A percentile compares a stretch with the other conserved stretches of the same genome.
Conservation (phyloP, 2,113 vertebrate species). For the Callocephalon fimbriatum region DNA sequence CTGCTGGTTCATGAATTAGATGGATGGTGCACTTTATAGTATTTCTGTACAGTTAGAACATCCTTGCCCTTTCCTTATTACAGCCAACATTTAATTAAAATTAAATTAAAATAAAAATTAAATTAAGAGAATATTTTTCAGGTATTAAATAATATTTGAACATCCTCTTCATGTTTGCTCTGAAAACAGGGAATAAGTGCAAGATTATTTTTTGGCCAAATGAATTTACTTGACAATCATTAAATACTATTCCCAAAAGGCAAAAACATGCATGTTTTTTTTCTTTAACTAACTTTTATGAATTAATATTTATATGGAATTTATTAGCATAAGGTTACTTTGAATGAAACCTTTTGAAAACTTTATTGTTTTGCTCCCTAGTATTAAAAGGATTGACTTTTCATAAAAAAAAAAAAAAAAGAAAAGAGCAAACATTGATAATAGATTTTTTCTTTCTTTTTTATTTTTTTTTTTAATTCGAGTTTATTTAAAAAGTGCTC, state of each 20-base stretch:
- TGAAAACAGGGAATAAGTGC: slow-evolving; percentile 14
- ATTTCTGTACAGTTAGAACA: background rate
- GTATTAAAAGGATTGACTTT: no score
- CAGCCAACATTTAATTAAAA: slow-evolving; percentile 46
- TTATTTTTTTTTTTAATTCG: background rate
- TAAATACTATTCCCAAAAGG: slow-evolving; percentile 2
- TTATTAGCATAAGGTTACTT: background rate
- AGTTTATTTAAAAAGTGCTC: background rate
- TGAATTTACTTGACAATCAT: slow-evolving; percentile 21
- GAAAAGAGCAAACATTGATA: no score
- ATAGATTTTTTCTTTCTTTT: background rate
- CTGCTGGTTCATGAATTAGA: slow-evolving; percentile 8
- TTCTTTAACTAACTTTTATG: background rate
- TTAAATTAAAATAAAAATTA: slow-evolving; percentile 51
- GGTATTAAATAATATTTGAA: slow-evolving; percentile 44
- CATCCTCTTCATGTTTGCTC: slow-evolving; percentile 18
- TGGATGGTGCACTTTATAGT: background rate
- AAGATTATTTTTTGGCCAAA: slow-evolving; percentile 37
- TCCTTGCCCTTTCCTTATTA: slow-evolving; percentile 25
- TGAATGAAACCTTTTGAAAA: background rate
- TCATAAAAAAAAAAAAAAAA: no score
- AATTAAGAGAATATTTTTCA: slow-evolving; percentile 33
- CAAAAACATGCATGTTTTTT: background rate
- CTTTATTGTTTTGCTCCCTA: no score
- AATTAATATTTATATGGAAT: slow-evolving; percentile 20